Evolutionary conservation across 2,113 vertebrate species (phyloP).

Genomic region (Malurus elegans): DNA sequence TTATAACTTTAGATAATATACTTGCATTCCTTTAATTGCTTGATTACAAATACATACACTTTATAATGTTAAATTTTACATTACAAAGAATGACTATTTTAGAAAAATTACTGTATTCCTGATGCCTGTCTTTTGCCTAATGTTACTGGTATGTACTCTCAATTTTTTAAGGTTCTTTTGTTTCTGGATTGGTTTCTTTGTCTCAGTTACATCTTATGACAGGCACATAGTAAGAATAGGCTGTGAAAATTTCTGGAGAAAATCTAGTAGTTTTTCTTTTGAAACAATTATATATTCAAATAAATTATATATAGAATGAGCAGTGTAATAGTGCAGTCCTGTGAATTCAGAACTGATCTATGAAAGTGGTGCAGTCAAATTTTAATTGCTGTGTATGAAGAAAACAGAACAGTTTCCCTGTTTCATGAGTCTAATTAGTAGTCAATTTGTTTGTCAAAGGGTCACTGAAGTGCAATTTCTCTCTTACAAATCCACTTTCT

Average conservation of each 20-base stretch:
- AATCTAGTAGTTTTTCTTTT: background rate
- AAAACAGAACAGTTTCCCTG: background rate
- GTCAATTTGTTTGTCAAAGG: background rate
- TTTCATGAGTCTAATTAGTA: background rate
- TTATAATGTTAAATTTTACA: background rate
- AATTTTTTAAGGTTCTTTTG: background rate
- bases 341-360: background rate
- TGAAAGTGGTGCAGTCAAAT: background rate
- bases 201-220: background rate
- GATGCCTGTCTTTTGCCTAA: background rate
- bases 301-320: background rate
- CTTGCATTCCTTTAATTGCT: background rate
- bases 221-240: background rate
- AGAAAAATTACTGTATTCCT: background rate
- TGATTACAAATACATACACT: background rate
- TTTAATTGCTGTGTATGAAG: background rate
- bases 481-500: background rate
- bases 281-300: background rate
- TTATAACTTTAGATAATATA: background rate
- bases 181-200: background rate
- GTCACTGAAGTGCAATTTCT: background rate
- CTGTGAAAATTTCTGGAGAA: background rate
- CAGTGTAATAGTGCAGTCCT: background rate
- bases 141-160: background rate
- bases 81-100: background rate